Evolutionary conservation across 2,888 invertebrate species (phyloP).

Genomic region (Rhodophaea formosa): DNA sequence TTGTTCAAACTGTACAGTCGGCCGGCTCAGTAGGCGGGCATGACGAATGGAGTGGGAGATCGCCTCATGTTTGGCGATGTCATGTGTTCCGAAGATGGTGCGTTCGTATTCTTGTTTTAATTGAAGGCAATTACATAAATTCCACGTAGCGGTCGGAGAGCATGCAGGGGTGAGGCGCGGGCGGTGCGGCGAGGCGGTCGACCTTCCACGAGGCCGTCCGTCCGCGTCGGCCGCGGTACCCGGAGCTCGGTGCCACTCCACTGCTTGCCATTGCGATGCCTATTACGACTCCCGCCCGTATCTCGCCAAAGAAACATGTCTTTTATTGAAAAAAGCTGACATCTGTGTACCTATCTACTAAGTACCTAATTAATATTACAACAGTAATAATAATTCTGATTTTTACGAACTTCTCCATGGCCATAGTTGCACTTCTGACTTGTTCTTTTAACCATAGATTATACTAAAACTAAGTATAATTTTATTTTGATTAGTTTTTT

Average conservation of each 20-base stretch:
- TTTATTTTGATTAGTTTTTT: too few species aligned
- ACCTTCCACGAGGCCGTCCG: slow-evolving; percentile 78
- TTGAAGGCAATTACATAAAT: slow-evolving; percentile 77
- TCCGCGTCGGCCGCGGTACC: slow-evolving; percentile 44
- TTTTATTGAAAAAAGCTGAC: too few species aligned
- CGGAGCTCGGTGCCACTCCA: slow-evolving; percentile 60
- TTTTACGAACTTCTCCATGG: too few species aligned
- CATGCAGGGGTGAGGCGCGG: slow-evolving; percentile 36
- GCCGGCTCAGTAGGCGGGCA: slow-evolving; percentile 5
- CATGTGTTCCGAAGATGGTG: slow-evolving; percentile 46
- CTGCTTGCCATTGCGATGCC: slow-evolving; percentile 34
- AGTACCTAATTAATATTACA: too few species aligned
- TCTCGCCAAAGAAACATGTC: neutral
- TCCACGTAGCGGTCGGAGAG: slow-evolving; percentile 67
- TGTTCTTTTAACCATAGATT: too few species aligned
- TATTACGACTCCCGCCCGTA: slow-evolving; percentile 8
- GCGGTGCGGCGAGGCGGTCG: slow-evolving; percentile 59
- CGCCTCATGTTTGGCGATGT: slow-evolving; percentile 13
- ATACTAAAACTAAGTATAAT: too few species aligned
- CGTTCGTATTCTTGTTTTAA: slow-evolving; percentile 68
- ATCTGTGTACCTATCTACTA: too few species aligned
- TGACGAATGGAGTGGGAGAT: slow-evolving; percentile 18
- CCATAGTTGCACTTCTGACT: too few species aligned
- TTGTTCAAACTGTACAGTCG: slow-evolving; percentile 22
- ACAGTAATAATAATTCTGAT: too few species aligned